Evolutionary conservation across 2,888 invertebrate species (phyloP).

Genomic region (Monopis laevigella): DNA sequence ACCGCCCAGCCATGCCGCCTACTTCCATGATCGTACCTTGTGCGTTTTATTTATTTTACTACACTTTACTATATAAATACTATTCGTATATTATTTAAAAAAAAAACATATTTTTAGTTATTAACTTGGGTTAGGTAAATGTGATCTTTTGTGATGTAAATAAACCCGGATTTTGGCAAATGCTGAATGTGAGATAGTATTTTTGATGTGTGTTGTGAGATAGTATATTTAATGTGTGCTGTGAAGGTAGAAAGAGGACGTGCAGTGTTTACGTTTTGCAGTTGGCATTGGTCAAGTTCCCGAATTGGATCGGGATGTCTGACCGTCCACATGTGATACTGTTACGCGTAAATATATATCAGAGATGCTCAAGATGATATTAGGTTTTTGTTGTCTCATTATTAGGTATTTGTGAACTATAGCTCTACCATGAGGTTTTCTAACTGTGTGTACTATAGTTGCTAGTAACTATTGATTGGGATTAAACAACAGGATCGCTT

Average conservation of each 20-base stretch:
- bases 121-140: no score
- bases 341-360: constrained; percentile 36
- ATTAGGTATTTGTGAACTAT: no score
- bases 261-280: constrained; percentile 44
- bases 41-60: constrained; percentile 38
- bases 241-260: constrained; percentile 20
- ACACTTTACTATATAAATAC: no score
- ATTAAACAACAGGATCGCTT: no score
- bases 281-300: constrained; percentile 54
- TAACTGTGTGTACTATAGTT: no score
- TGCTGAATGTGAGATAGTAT: constrained; percentile 26
- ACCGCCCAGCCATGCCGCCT: constrained; percentile 49
- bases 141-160: constrained; percentile 31
- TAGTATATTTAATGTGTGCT: no score
- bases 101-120: no score
- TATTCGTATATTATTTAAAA: no score
- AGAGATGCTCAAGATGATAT: no score
- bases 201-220: neutral
- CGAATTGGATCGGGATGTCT: constrained; percentile 45
- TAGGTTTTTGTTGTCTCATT: no score
- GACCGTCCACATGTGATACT: constrained; percentile 18
- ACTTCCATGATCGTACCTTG: constrained; percentile 63
- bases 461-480: no score
- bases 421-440: no score
- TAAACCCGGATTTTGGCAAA: constrained; percentile 25